A percentile compares a stretch with the other conserved stretches of the same genome.
Conservation (phyloP, 1,140 invertebrate species). For the Eueides isabella region DNA sequence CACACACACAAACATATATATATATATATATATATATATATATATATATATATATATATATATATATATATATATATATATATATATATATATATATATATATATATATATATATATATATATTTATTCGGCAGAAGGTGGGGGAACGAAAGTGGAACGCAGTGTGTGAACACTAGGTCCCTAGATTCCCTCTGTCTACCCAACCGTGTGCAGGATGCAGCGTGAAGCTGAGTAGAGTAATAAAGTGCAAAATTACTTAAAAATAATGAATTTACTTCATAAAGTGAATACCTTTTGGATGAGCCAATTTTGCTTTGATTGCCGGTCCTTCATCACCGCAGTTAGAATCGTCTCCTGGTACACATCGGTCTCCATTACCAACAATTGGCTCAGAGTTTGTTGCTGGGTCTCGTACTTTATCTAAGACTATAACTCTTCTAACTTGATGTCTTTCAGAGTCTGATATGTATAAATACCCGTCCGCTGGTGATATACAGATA, state of each 20-base stretch:
- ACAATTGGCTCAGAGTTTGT: conserved; percentile 95
- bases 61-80: too few species aligned
- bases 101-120: too few species aligned
- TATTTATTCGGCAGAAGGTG: too few species aligned
- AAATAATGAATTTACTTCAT: not conserved
- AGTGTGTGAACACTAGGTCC: too few species aligned
- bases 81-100: too few species aligned
- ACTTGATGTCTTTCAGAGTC: conserved; percentile 96
- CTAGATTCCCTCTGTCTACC: too few species aligned
- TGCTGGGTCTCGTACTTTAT: conserved; percentile 90
- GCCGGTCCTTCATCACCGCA: conserved; percentile 97
- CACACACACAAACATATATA: too few species aligned
- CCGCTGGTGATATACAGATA: conserved; percentile 96
- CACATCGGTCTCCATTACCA: conserved; percentile 97
- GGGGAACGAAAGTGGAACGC: too few species aligned
- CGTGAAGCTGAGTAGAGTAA: too few species aligned
- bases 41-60: too few species aligned
- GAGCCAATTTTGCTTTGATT: conserved; percentile 93
- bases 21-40: too few species aligned
- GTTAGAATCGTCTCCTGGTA: conserved; percentile 93
- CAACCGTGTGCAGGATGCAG: too few species aligned
- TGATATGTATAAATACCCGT: conserved; percentile 97
- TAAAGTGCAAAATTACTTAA: not conserved
- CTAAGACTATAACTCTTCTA: conserved; percentile 87
- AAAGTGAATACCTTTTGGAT: conserved; percentile 92